Conservation (phyloP, 2,888 invertebrate species). For the Rhagium mordax region DNA sequence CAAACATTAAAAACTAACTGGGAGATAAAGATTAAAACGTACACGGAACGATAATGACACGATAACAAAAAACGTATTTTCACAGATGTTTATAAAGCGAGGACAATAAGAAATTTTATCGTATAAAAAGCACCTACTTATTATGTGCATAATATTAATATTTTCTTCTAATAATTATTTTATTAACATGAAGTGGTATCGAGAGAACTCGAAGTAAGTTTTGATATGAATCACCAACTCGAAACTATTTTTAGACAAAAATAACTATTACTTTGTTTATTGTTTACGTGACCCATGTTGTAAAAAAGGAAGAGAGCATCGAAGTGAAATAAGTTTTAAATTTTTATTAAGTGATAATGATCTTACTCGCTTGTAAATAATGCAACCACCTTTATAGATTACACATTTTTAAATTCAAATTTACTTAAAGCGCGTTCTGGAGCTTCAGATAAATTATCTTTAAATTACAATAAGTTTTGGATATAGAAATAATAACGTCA, state of each 20-base stretch:
- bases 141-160: conserved; percentile 35
- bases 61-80: conserved; percentile 31
- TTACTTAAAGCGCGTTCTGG: conserved; percentile 18
- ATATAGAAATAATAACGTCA: conserved; percentile 45
- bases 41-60: conserved; percentile 18
- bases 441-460: conserved; percentile 10
- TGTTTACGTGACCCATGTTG: conserved; percentile 22
- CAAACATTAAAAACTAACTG: conserved; percentile 18
- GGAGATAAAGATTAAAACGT: conserved; percentile 23
- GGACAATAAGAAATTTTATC: conserved; percentile 22
- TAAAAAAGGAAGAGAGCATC: conserved; percentile 13
- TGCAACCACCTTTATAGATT: not conserved
- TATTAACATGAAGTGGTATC: conserved; percentile 13
- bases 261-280: conserved; percentile 32
- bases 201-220: conserved; percentile 26
- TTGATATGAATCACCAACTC: conserved; percentile 23
- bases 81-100: conserved; percentile 27
- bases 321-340: conserved; percentile 9
- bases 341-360: conserved; percentile 3
- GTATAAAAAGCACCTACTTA: conserved; percentile 5
- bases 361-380: conserved; percentile 10
- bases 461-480: conserved; percentile 32
- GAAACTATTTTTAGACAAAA: conserved; percentile 29
- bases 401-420: conserved; percentile 1
- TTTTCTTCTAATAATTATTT: conserved; percentile 30